These are phyloP conservation scores for Trachelipus rathkii DNA, from an alignment of 1,140 invertebrate genomes.

Conservation along the genomic window DNA sequence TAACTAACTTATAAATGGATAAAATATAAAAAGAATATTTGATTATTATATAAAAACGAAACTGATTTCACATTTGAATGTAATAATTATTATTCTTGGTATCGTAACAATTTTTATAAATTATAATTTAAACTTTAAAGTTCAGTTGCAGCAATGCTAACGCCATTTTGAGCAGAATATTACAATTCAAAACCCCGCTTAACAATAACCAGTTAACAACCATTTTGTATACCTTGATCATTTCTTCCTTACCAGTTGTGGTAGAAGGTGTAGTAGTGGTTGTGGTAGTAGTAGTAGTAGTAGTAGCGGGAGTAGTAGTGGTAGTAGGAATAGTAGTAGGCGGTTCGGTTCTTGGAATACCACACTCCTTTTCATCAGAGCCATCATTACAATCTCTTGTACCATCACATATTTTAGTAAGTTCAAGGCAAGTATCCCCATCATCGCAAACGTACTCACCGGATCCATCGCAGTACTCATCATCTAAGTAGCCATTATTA, in stretches of 20 bases:
- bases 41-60: no score
- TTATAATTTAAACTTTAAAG: no score
- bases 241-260: not conserved
- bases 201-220: no score
- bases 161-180: no score
- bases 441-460: slow-evolving; percentile 41
- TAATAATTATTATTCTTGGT: no score
- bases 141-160: no score
- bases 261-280: not conserved
- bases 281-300: not conserved
- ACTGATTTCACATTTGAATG: no score
- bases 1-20: no score
- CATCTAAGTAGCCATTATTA: not conserved
- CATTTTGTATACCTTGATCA: no score
- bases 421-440: slow-evolving; percentile 45
- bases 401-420: slow-evolving; percentile 46
- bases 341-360: not conserved
- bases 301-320: not conserved
- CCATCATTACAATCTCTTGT: slow-evolving; percentile 48
- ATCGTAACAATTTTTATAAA: no score
- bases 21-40: no score
- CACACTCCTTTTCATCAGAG: slow-evolving; percentile 49
- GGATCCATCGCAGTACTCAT: not conserved
- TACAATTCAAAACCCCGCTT: no score
- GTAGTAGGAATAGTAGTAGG: not conserved